Percentiles rank a stretch among this genome's conserved stretches.
Conservation (phyloP, 2,888 invertebrate species). For the Drosophila nigricruria region DNA sequence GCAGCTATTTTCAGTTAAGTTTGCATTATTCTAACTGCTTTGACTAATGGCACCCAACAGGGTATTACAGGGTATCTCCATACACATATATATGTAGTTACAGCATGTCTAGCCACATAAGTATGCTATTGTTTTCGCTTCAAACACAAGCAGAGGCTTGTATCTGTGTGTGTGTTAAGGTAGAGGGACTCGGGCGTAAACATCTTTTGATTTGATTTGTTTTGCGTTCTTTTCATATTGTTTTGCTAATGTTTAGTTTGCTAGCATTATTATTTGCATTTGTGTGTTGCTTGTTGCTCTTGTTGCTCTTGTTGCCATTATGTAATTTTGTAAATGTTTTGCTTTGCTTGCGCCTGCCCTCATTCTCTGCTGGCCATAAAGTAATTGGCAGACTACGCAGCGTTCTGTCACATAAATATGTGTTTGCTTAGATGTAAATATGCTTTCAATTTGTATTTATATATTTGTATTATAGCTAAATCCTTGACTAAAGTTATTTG, state of each 20-base stretch:
- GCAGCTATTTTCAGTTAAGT: slow-evolving; percentile 25
- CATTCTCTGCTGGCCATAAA: slow-evolving; percentile 35
- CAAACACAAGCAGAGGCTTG: not conserved
- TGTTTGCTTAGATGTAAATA: slow-evolving; percentile 23
- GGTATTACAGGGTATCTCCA: not conserved
- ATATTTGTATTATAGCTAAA: slow-evolving; percentile 40
- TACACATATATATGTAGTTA: not conserved
- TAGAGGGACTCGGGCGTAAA: slow-evolving; percentile 23
- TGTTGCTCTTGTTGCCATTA: too few relatives aligned
- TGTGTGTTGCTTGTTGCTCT: slow-evolving; percentile 11
- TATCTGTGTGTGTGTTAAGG: not conserved
- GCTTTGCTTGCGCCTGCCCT: slow-evolving; percentile 2
- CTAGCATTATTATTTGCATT: slow-evolving; percentile 33
- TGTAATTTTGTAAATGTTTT: slow-evolving; percentile 36
- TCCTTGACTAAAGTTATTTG: slow-evolving; percentile 44
- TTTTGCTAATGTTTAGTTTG: slow-evolving; percentile 27
- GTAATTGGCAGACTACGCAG: slow-evolving; percentile 42
- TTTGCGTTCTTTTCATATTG: slow-evolving; percentile 15
- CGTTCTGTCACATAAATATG: slow-evolving; percentile 31
- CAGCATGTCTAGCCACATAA: not conserved
- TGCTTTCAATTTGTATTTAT: slow-evolving; percentile 34
- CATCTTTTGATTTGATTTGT: slow-evolving; percentile 48
- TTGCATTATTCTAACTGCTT: too few relatives aligned
- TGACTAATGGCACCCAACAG: not conserved
- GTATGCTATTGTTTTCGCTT: slow-evolving; percentile 1